phyloP scores from a whole-genome alignment of 2,888 invertebrate species.

The Rotaria magnacalcarata region DNA sequence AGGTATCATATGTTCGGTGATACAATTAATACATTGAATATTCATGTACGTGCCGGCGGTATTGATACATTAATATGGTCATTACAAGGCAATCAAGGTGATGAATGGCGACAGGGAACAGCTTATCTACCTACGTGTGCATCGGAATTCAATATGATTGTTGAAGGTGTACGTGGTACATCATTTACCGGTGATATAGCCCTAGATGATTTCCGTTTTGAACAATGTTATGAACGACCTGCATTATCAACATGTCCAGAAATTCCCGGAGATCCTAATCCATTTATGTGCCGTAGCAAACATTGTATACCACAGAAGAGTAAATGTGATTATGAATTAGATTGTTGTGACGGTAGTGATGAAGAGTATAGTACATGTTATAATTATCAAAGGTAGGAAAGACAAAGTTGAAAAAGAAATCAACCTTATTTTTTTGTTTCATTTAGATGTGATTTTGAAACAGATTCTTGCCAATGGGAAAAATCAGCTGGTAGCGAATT shows the following conservation, averaged over 20 bases:
- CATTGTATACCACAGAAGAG: conserved; percentile 33
- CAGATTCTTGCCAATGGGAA: conserved; percentile 42
- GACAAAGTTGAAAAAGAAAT: neutral
- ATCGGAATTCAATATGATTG: conserved; percentile 37
- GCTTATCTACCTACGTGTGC: conserved; percentile 48
- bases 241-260: conserved; percentile 9
- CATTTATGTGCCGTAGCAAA: conserved; percentile 40
- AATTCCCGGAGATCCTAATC: neutral
- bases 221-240: conserved; percentile 27
- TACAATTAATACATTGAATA: conserved; percentile 51
- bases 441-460: conserved; percentile 44
- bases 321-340: conserved; percentile 38
- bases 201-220: conserved; percentile 41
- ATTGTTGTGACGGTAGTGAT: conserved; percentile 43
- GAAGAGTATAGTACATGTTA: conserved; percentile 4
- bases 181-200: conserved; percentile 37
- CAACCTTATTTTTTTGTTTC: too few species aligned
- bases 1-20: conserved; percentile 55
- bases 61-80: conserved; percentile 48
- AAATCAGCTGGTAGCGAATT: neutral
- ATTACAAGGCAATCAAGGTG: conserved; percentile 51
- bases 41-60: conserved; percentile 47
- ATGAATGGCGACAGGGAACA: conserved; percentile 52
- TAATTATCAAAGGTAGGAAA: neutral
- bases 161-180: conserved; percentile 41